Evolutionary conservation across 2,888 invertebrate species (phyloP).

Genomic region (Cerceris ruficornis): DNA sequence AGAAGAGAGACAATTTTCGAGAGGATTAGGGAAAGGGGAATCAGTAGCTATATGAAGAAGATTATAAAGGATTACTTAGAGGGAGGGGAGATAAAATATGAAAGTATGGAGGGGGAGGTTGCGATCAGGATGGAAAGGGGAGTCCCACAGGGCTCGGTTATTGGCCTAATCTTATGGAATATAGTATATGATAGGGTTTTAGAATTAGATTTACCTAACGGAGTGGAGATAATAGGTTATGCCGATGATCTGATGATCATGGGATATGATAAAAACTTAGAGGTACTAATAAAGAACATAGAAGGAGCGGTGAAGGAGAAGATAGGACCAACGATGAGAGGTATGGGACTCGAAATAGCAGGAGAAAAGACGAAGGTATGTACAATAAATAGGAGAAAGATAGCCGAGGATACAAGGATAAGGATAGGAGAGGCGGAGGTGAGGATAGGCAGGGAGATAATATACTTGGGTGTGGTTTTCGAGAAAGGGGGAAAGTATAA

Average conservation of each 20-base stretch:
- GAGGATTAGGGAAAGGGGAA: not conserved
- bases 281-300: too few species aligned
- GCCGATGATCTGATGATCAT: not conserved
- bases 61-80: not conserved
- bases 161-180: not conserved
- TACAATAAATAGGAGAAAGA: not conserved
- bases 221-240: not conserved
- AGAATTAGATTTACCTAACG: not conserved
- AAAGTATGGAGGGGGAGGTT: too few species aligned
- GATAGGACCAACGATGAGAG: not conserved
- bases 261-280: not conserved
- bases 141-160: not conserved
- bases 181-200: not conserved
- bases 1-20: not conserved
- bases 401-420: not conserved
- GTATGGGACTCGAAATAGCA: not conserved
- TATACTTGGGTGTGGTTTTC: not conserved
- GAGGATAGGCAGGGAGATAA: not conserved
- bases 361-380: not conserved
- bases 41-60: too few species aligned
- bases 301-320: too few species aligned
- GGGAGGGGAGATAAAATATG: not conserved
- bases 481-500: not conserved
- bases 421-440: not conserved
- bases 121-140: not conserved